phyloP scores from a whole-genome alignment of 2,888 invertebrate genomes.

The Ichneumoninae sp. region DNA sequence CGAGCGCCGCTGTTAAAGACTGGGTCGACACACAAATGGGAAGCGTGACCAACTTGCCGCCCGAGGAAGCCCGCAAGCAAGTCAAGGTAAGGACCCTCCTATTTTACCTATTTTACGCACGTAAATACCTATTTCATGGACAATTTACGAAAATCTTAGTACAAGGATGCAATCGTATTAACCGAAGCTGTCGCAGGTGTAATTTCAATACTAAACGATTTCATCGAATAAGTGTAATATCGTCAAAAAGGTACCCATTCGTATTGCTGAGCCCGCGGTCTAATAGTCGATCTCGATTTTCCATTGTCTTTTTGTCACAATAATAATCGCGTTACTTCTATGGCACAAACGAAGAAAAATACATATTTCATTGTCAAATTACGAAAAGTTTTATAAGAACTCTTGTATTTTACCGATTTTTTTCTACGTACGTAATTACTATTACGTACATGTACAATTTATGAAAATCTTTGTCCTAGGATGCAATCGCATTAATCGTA shows the following conservation, averaged over 20 bases:
- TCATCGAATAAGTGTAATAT: neutral
- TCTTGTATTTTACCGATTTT: neutral
- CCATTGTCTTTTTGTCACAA: no score
- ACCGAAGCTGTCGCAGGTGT: no score
- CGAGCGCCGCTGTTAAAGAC: constrained; percentile 90
- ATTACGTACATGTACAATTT: no score
- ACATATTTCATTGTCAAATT: no score
- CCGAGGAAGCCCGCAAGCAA: constrained; percentile 89
- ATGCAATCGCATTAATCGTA: neutral
- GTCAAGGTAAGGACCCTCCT: constrained; percentile 87
- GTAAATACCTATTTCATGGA: neutral
- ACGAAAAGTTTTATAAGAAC: constrained; percentile 81
- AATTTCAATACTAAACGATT: neutral
- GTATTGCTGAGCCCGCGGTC: neutral
- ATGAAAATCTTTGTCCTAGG: neutral
- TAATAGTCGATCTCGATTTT: neutral
- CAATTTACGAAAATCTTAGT: neutral
- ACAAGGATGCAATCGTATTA: no score
- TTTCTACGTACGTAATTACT: neutral
- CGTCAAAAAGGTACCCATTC: neutral
- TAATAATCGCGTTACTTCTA: no score
- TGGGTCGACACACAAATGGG: constrained; percentile 92
- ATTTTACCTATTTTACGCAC: neutral
- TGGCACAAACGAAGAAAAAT: no score
- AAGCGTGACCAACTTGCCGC: constrained; percentile 89